Conservation (phyloP, 2,888 invertebrate genomes). For the Antitype chi region DNA sequence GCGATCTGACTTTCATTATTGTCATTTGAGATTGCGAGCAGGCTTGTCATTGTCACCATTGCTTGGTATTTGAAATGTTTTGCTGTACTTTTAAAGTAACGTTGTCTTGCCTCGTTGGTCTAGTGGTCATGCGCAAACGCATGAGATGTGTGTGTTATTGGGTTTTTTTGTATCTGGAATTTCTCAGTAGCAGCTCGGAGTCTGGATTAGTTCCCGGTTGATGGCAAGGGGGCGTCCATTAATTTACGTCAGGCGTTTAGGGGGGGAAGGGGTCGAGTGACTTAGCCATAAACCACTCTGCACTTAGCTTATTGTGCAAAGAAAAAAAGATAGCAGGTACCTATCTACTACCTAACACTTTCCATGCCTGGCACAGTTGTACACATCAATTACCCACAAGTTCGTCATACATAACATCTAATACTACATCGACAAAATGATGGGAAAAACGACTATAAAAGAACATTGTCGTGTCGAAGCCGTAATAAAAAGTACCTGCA, state of each 20-base stretch:
- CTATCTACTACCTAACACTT: constrained; percentile 10
- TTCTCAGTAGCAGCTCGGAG: too few species aligned
- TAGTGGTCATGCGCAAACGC: too few species aligned
- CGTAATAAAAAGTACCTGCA: constrained; percentile 33
- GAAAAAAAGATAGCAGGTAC: neutral
- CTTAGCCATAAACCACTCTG: too few species aligned
- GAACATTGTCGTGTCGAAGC: constrained; percentile 33
- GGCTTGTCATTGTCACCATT: neutral
- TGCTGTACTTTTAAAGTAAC: neutral
- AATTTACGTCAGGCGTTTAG: too few species aligned
- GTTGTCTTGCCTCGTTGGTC: neutral
- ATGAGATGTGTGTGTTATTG: too few species aligned
- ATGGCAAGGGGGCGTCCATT: too few species aligned
- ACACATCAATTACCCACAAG: constrained; percentile 23
- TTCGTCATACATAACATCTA: constrained; percentile 36
- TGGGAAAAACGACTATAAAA: constrained; percentile 49
- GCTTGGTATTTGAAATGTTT: neutral
- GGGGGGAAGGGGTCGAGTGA: too few species aligned
- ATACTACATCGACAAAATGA: constrained; percentile 43
- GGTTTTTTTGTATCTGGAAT: too few species aligned
- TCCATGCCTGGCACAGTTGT: constrained; percentile 23
- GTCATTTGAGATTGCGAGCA: constrained; percentile 9
- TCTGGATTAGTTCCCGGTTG: too few species aligned
- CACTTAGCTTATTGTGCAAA: neutral
- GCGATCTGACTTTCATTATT: constrained; percentile 29